Evolutionary conservation across 2,113 vertebrate species (phyloP).

Genomic region (Micromys minutus): DNA sequence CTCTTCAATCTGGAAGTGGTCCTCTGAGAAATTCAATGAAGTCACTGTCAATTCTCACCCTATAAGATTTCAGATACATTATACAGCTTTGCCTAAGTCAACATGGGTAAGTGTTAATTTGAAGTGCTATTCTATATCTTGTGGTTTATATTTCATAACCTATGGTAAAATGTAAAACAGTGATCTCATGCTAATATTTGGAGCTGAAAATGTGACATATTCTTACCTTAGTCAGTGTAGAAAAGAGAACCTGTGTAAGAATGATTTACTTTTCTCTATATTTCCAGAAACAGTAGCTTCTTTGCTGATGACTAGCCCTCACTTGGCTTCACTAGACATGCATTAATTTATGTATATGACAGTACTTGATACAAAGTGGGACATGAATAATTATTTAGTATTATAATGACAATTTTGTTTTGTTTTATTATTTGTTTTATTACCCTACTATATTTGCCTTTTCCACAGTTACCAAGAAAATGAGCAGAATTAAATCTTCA

Average conservation of each 20-base stretch:
- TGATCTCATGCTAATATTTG: background rate
- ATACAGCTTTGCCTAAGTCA: conserved; percentile 1
- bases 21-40: background rate
- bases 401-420: background rate
- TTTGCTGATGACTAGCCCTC: background rate
- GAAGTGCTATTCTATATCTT: background rate
- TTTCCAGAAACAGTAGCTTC: background rate
- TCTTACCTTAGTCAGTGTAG: background rate
- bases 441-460: background rate
- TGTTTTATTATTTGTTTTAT: background rate
- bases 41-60: background rate
- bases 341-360: background rate
- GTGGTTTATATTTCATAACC: background rate
- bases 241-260: background rate
- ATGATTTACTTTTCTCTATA: background rate
- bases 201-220: background rate
- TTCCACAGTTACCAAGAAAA: background rate
- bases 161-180: background rate
- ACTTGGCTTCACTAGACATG: too few species aligned
- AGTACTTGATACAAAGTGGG: too few species aligned
- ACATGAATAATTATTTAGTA: too few species aligned
- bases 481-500: background rate
- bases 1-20: background rate
- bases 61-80: background rate
- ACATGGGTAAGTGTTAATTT: background rate